Evolutionary conservation across 1,140 invertebrate genomes (phyloP).

Genomic region (Drosophila ironensis): DNA sequence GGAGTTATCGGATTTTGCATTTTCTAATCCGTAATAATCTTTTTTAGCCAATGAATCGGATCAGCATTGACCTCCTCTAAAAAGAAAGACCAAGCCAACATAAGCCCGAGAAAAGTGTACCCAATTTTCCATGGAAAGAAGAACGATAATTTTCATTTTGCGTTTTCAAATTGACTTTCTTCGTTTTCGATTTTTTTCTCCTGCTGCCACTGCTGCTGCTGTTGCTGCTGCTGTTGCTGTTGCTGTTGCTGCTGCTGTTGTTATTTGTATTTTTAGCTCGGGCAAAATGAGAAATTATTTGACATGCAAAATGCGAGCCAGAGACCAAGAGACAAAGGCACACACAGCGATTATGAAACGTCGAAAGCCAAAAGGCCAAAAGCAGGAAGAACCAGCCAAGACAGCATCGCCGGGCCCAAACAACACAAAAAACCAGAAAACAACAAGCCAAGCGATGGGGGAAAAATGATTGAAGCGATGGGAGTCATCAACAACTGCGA

Average conservation of each 20-base stretch:
- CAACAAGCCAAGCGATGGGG: no score
- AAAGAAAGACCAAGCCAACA: not conserved
- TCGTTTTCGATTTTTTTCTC: slow-evolving; percentile 22
- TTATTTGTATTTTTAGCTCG: slow-evolving; percentile 49
- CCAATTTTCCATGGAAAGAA: slow-evolving; percentile 59
- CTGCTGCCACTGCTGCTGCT: not conserved
- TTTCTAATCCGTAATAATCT: not conserved
- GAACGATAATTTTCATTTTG: slow-evolving; percentile 36
- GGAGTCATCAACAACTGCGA: slow-evolving; percentile 8
- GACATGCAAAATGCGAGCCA: slow-evolving; percentile 57
- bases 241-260: slow-evolving; percentile 3
- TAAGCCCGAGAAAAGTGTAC: slow-evolving; percentile 22
- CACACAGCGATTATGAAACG: slow-evolving; percentile 60
- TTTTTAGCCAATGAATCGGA: not conserved
- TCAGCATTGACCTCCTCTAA: not conserved
- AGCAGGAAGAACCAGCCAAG: slow-evolving; percentile 14
- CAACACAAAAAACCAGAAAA: slow-evolving; percentile 3
- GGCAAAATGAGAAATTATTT: slow-evolving; percentile 63
- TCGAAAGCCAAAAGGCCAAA: slow-evolving; percentile 5
- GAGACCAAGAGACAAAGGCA: slow-evolving; percentile 31
- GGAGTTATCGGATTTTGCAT: no score
- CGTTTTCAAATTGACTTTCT: slow-evolving; percentile 35
- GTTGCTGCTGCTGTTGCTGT: slow-evolving; percentile 6
- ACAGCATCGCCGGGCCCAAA: slow-evolving; percentile 4
- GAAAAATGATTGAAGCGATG: slow-evolving; percentile 28